These are phyloP conservation scores for Phainopepla nitens DNA, from an alignment of 2,113 vertebrate genomes.

Conservation along the genomic window DNA sequence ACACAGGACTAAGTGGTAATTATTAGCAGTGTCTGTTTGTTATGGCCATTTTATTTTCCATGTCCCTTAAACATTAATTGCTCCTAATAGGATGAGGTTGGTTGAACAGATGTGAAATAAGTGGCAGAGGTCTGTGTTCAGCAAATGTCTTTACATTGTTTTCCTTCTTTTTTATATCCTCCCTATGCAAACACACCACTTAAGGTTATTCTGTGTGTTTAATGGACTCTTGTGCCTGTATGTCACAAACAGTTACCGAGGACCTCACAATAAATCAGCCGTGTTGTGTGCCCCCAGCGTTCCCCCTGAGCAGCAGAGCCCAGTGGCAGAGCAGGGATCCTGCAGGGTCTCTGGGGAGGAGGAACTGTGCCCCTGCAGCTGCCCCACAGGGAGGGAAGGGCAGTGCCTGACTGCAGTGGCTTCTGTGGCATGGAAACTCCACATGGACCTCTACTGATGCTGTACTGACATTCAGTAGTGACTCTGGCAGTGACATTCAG, in stretches of 20 bases:
- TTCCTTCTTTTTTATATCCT: not conserved
- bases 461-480: too few species aligned
- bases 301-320: accelerated
- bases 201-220: not conserved
- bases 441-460: accelerated
- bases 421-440: not conserved
- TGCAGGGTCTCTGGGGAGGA: not conserved
- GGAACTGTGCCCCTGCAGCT: accelerated
- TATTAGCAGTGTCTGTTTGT: not conserved
- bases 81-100: not conserved
- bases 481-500: not conserved
- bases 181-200: not conserved
- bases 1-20: not conserved
- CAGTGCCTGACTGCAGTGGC: accelerated
- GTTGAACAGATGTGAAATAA: not conserved
- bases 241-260: not conserved
- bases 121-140: not conserved
- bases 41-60: not conserved
- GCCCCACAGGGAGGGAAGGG: accelerated
- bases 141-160: not conserved
- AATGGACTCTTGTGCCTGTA: not conserved
- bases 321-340: accelerated
- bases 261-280: not conserved
- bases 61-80: not conserved
- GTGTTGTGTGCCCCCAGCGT: accelerated